Base-by-base conservation (phyloP, 2,888 invertebrate species). In the Epinotia bilunana region DNA sequence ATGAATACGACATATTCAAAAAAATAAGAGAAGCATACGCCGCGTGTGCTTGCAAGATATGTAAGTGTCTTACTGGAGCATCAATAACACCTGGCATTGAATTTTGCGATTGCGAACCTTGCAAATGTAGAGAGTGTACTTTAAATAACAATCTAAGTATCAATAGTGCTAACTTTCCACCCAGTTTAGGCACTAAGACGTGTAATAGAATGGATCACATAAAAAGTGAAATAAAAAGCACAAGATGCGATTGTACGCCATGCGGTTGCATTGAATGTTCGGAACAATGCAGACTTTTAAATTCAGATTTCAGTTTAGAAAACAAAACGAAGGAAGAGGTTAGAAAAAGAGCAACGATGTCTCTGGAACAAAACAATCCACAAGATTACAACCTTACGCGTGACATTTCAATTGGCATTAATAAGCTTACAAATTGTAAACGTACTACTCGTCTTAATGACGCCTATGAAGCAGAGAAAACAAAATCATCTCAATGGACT, bases 1-100 rank as follows among this genome's bases (percentile, higher is more conserved):
- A 83, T 18, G 83, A 82, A 55, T 78, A 78, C 58, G 87, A 92
- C 74, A 84, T 92, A 73, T 78, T 89, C 6, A 83, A 81, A 55
- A 87, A 81, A 81, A 81, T 92, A 61, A 90, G 88, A 81, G 88
- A 91, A 77, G 85, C 86, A 18, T 92, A 90, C 67, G 84, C 88
- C 64, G 89, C 88, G 0, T 93, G 93, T 67, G 90, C 86, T 81
- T 92, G 93, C 76, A 91, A 87, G 85, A 85, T 91, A 43, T 93
- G 92, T 71, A 88, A 91, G 79, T 93, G 92, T 64, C 79, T 90
- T 20, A 77, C 75, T 28, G 80, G 79, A 9, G 84, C 79, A 78
- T 60, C 71, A 4, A 4, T 55, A 9, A 23, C 80, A 18, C 23
- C 78, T 23, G 65, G 65, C 3, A 76, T 61, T 13, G 61, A 65